A percentile compares a stretch with the other conserved stretches of the same genome.
Evolutionary conservation across 2,888 invertebrate species (phyloP).

Genomic region (Amiota minor): DNA sequence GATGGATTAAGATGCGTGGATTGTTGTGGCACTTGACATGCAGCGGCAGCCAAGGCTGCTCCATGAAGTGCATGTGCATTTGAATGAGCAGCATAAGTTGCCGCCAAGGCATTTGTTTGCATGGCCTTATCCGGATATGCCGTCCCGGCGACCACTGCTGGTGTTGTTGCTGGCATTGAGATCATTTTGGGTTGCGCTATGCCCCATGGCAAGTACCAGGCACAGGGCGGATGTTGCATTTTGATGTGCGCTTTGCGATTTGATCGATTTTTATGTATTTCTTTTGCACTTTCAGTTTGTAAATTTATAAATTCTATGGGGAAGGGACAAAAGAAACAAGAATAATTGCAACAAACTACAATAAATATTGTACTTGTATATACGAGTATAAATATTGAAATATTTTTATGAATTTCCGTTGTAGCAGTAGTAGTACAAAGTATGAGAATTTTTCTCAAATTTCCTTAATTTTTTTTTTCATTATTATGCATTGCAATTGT

Average conservation of each 20-base stretch:
- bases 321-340: not conserved
- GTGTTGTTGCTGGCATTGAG: constrained; percentile 6
- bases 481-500: constrained; percentile 1
- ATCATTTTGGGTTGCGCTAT: constrained; percentile 24
- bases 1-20: not conserved
- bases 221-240: constrained; percentile 26
- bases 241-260: not conserved
- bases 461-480: constrained; percentile 4
- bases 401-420: too few relatives aligned
- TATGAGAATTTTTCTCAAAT: too few relatives aligned
- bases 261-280: too few relatives aligned
- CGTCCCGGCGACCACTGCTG: not conserved
- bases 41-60: not conserved
- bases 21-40: constrained; percentile 8
- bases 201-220: constrained; percentile 27
- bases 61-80: constrained; percentile 1
- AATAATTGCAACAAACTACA: not conserved
- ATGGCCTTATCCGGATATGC: constrained; percentile 11
- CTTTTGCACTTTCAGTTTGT: too few relatives aligned
- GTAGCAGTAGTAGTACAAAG: too few relatives aligned
- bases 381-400: too few relatives aligned
- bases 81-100: not conserved
- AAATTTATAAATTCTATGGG: not conserved
- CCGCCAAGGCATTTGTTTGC: constrained; percentile 14
- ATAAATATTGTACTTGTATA: too few relatives aligned